These are phyloP conservation scores for Chaenogobius annularis DNA, from an alignment of 2,113 vertebrate species.

Conservation along the genomic window DNA sequence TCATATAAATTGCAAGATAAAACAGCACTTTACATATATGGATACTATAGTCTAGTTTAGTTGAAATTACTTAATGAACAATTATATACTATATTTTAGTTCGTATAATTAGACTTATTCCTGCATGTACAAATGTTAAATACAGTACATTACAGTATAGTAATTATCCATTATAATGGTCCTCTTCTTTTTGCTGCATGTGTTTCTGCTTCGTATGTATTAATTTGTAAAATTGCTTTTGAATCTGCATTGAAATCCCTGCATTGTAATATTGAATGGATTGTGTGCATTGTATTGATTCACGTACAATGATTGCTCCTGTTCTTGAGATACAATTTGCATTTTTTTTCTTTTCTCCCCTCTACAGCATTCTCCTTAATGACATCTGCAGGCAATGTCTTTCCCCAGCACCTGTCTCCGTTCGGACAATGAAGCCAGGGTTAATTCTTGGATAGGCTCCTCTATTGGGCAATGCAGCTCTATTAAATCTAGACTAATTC, in stretches of 20 bases:
- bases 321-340: not conserved
- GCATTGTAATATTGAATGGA: not conserved
- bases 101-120: too few relatives aligned
- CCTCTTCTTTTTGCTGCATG: not conserved
- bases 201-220: not conserved
- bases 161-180: not conserved
- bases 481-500: constrained; percentile 68
- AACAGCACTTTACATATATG: too few relatives aligned
- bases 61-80: too few relatives aligned
- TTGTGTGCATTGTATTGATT: not conserved
- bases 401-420: constrained; percentile 54
- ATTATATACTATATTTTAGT: too few relatives aligned
- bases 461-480: constrained; percentile 56
- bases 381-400: constrained; percentile 45
- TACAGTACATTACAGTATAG: too few relatives aligned
- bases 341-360: constrained; percentile 3
- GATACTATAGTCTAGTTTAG: too few relatives aligned
- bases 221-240: constrained; percentile 15
- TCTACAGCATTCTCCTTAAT: constrained; percentile 31
- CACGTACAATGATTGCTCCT: not conserved
- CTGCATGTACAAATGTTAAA: too few relatives aligned
- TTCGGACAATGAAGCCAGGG: constrained; percentile 46
- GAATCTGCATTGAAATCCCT: constrained; percentile 1
- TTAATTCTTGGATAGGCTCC: constrained; percentile 51
- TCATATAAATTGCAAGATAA: too few relatives aligned